Evolutionary conservation across 2,888 invertebrate species (phyloP).

Genomic region (Troides aeacus): DNA sequence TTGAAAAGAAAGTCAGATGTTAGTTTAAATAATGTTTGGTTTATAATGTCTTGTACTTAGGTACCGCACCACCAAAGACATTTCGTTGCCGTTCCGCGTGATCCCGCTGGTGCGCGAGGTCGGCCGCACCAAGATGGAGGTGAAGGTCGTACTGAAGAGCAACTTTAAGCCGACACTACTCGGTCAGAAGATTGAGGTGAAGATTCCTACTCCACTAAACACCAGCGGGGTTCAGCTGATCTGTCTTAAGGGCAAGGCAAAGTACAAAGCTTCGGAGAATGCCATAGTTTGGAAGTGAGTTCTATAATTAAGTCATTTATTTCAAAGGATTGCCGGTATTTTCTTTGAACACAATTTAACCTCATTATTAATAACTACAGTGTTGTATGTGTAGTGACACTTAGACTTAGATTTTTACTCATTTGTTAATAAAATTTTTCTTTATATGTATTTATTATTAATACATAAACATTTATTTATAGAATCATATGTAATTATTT

Average conservation of each 20-base stretch:
- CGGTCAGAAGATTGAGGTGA: conserved; percentile 99
- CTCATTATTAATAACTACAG: too few species aligned
- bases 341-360: too few species aligned
- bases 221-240: conserved; percentile 99
- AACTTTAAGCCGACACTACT: conserved; percentile 99
- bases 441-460: too few species aligned
- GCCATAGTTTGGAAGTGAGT: conserved; percentile 97
- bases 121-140: conserved; percentile 99
- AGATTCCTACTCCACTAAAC: conserved; percentile 98
- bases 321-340: too few species aligned
- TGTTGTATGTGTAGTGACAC: too few species aligned
- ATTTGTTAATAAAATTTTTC: too few species aligned
- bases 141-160: conserved; percentile 99
- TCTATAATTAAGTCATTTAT: not conserved
- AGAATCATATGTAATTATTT: too few species aligned
- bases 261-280: conserved; percentile 99
- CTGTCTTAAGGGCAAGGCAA: conserved; percentile 99
- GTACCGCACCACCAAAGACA: conserved; percentile 99
- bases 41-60: conserved; percentile 60
- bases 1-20: too few species aligned
- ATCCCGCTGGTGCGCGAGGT: conserved; percentile 99
- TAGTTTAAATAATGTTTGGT: too few species aligned
- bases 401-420: too few species aligned
- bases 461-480: too few species aligned
- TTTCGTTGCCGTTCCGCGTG: conserved; percentile 99